Percentiles rank a stretch among this genome's conserved stretches.
These are phyloP conservation scores for Zaprionus gabonicus DNA, from an alignment of 1,140 invertebrate genomes.

Conservation along the genomic window DNA sequence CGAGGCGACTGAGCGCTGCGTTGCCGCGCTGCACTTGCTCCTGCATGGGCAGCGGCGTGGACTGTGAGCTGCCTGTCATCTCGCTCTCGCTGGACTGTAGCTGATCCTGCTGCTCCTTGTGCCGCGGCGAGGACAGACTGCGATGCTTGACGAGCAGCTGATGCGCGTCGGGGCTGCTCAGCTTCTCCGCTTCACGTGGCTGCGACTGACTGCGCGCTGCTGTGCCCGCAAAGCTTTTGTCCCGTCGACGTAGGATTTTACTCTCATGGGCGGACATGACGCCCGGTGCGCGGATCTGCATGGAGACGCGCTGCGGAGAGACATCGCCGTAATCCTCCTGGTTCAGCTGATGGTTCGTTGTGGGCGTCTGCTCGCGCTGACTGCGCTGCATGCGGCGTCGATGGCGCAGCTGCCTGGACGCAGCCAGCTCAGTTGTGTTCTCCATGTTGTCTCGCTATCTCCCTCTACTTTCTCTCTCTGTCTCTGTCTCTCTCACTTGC, in stretches of 20 bases:
- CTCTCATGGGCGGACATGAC: conserved; percentile 78
- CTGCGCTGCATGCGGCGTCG: conserved; percentile 62
- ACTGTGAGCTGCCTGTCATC: conserved; percentile 50
- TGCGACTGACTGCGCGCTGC: conserved; percentile 85
- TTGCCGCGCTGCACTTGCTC: conserved; percentile 17
- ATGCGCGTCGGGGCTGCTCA: conserved; percentile 66
- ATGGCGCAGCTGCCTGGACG: conserved; percentile 47
- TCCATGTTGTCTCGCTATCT: conserved; percentile 41
- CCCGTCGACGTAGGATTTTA: conserved; percentile 76
- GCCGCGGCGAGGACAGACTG: conserved; percentile 78
- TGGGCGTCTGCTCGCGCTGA: conserved; percentile 86
- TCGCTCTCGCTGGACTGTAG: conserved; percentile 78
- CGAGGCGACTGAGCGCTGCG: conserved; percentile 65
- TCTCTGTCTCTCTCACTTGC: conserved; percentile 31
- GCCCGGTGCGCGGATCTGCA: conserved; percentile 78
- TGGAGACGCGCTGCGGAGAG: conserved; percentile 61
- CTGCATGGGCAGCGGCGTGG: conserved; percentile 6
- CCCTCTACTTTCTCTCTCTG: conserved; percentile 10
- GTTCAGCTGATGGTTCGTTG: conserved; percentile 76
- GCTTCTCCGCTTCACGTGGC: conserved; percentile 81
- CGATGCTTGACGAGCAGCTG: conserved; percentile 76
- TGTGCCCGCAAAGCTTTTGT: conserved; percentile 67
- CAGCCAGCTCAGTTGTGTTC: conserved; percentile 11
- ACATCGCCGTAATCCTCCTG: conserved; percentile 11
- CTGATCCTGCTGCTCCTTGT: conserved; percentile 74